These are phyloP conservation scores for Parazoanthus swiftii DNA, from an alignment of 92 coral and sea anemone species.

Conservation along the genomic window DNA sequence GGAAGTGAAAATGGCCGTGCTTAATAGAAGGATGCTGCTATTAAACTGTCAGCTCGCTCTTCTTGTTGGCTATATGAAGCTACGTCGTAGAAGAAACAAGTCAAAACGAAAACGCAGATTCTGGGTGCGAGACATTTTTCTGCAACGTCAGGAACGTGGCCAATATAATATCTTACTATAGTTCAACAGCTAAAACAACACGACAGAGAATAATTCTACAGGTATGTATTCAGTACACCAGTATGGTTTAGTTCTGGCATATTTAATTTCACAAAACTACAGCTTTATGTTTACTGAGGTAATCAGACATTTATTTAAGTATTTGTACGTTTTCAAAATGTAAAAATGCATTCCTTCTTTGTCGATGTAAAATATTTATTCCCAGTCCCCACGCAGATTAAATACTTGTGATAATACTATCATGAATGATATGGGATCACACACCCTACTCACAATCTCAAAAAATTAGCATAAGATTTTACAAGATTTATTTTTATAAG, in stretches of 20 bases:
- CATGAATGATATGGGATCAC: constrained; percentile 26
- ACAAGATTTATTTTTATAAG: constrained; percentile 9
- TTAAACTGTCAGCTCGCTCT: no score
- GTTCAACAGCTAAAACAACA: constrained; percentile 23
- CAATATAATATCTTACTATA: not conserved
- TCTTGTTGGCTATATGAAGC: not conserved
- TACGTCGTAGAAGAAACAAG: constrained; percentile 27
- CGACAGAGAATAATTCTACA: constrained; percentile 28
- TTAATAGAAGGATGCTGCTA: constrained; percentile 21
- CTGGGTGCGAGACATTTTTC: constrained; percentile 37
- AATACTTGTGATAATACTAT: constrained; percentile 8
- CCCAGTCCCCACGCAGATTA: constrained; percentile 33
- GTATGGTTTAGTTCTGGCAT: constrained; percentile 34
- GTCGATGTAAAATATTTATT: constrained; percentile 11
- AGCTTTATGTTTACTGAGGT: constrained; percentile 25
- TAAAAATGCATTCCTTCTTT: not conserved
- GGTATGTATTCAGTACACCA: constrained; percentile 24
- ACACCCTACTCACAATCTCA: constrained; percentile 15
- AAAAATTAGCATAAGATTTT: constrained; percentile 22
- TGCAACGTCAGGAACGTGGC: constrained; percentile 33
- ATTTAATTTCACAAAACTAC: constrained; percentile 16
- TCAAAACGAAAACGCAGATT: constrained; percentile 27
- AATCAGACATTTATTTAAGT: constrained; percentile 20
- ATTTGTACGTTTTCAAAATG: constrained; percentile 8
- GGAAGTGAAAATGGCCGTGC: constrained; percentile 15